phyloP scores from a whole-genome alignment of 2,797 vertebrate species.

The Chiroxiphia lanceolata region DNA sequence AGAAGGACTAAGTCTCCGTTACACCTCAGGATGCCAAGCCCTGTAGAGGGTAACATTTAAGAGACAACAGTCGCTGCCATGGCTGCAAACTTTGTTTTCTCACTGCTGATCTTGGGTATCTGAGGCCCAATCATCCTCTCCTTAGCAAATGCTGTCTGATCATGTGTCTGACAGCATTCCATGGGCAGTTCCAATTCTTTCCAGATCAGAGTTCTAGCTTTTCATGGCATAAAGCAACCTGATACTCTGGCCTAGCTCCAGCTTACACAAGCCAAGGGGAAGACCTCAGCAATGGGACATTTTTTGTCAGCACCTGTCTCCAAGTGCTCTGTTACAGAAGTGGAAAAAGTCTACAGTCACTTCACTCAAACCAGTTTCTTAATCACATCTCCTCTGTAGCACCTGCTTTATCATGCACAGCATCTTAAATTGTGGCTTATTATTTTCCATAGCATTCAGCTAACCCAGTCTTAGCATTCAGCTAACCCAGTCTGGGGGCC shows the following conservation, averaged over 20 bases:
- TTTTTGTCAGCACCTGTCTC: slow-evolving; percentile 48
- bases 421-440: neutral
- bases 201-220: slow-evolving; percentile 67
- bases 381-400: neutral
- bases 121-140: neutral
- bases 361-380: neutral
- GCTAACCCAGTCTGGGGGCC: neutral
- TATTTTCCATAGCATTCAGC: slow-evolving; percentile 1
- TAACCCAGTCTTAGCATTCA: neutral
- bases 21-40: neutral
- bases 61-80: slow-evolving; percentile 11
- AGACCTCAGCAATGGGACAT: neutral
- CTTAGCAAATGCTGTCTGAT: neutral
- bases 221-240: slow-evolving; percentile 28
- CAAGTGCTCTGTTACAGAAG: neutral
- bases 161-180: slow-evolving; percentile 26
- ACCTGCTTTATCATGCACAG: neutral
- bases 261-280: neutral
- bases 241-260: slow-evolving; percentile 21
- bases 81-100: slow-evolving; percentile 65
- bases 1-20: neutral
- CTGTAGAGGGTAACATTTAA: neutral
- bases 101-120: slow-evolving; percentile 24
- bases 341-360: neutral
- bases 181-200: slow-evolving; percentile 62